phyloP scores from a whole-genome alignment of 2,113 vertebrate genomes.

The Pachycephala philippinensis region DNA sequence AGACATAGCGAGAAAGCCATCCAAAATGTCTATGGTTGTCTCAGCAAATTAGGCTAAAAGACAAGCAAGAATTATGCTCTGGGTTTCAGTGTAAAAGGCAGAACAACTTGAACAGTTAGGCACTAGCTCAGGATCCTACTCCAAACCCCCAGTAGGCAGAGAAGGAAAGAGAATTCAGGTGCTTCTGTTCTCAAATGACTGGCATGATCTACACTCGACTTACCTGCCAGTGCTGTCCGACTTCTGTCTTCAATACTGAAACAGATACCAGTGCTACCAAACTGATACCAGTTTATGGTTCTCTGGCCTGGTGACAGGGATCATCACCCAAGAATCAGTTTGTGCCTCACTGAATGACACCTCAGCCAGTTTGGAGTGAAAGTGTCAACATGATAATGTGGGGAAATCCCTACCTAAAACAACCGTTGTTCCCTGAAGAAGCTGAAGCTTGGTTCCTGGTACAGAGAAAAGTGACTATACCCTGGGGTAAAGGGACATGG shows the following conservation, averaged over 20 bases:
- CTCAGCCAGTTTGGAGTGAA: background rate
- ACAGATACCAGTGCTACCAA: background rate
- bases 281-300: background rate
- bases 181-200: background rate
- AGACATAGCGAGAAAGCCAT: background rate
- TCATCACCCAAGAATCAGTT: background rate
- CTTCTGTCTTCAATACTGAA: background rate
- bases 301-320: background rate
- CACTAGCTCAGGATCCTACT: background rate
- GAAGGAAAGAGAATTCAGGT: background rate
- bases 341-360: background rate
- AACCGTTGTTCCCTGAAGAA: background rate
- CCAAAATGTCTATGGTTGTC: background rate
- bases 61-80: background rate
- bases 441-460: background rate
- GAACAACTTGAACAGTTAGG: background rate
- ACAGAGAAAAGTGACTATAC: background rate
- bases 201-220: background rate
- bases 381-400: accelerated
- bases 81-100: background rate
- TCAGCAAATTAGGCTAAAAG: background rate
- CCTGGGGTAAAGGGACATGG: background rate
- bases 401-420: background rate
- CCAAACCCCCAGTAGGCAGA: background rate
- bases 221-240: background rate